Evolutionary conservation across 2,113 vertebrate species (phyloP), one percentile per base, ranked within the genome.

Genomic region (Nothobranchius kuhntae): DNA sequence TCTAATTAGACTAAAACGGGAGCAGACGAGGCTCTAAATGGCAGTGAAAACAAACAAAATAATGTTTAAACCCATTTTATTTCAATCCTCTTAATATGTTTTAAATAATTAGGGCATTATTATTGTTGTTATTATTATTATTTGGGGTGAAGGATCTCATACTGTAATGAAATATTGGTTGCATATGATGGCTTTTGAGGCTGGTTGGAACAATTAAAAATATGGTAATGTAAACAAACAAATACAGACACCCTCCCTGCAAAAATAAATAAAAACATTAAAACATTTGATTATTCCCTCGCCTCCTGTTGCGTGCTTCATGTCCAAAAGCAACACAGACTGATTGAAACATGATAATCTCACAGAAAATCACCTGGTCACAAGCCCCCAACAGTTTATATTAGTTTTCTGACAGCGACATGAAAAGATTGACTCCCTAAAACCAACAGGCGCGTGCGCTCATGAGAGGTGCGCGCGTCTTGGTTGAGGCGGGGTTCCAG

Each of bases 1-100:
- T 35, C 35, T 71, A 66, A 78, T 82, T 68, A 71, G 26, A 61
- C 54, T 51, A 66, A 30, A 67, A 53, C 45, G 53, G 53, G 61
- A 47, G 10, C 13, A 40, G n/a, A 53, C 40, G 56, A 50, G 30
- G 40, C 56, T 48, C 35, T 62, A 58, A 12, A 9, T 26, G 11
- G 40, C 40, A 45, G 47, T 45, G 53, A 53, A n/a, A 44, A 63
- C 54, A 66, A 71, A 74, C 51, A 60, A 61, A 51, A 53, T 14
- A 2, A 30, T 12, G 0, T 15, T 48, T 13, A 15, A 48, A 15
- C 2, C 46, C 4, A 48, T 6, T 48, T 14, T 15, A 48, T 14
- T 48, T 15, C 15, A 1, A 48, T 13, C 46, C 47, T 17, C 7
- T 50, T 0, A n/a, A 15, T 15, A 50, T 50, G 47, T n/a, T 50